Evolutionary conservation across 2,888 invertebrate genomes (phyloP).

Genomic region (Tinea semifulvella): DNA sequence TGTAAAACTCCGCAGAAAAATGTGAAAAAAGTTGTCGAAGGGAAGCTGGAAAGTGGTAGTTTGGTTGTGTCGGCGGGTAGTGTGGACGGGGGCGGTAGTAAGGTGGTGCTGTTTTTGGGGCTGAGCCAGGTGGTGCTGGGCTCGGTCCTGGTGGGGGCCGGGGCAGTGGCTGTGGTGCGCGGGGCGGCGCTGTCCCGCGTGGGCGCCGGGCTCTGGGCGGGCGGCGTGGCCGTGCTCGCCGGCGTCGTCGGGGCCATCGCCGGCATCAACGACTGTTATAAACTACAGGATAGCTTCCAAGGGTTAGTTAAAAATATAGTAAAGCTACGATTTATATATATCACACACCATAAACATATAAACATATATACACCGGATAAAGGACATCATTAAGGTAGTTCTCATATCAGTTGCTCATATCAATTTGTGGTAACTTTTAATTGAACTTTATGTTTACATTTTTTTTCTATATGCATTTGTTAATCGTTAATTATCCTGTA

Average conservation of each 20-base stretch:
- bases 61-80: conserved; percentile 40
- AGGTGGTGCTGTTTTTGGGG: conserved; percentile 51
- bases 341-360: no score
- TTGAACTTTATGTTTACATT: no score
- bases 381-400: no score
- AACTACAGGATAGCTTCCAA: no score
- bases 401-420: no score
- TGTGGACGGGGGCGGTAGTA: conserved; percentile 18
- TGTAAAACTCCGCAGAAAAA: conserved; percentile 59
- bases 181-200: conserved; percentile 65
- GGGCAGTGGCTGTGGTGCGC: conserved; percentile 70
- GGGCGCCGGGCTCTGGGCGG: conserved; percentile 75
- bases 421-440: no score
- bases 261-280: conserved; percentile 64
- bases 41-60: conserved; percentile 44
- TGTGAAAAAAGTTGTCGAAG: conserved; percentile 28
- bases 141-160: conserved; percentile 69
- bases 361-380: no score
- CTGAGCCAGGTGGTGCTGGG: conserved; percentile 71
- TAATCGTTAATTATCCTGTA: no score
- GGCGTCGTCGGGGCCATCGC: conserved; percentile 67
- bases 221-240: conserved; percentile 64
- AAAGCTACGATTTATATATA: no score
- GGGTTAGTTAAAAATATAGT: no score
- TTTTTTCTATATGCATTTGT: no score